Base-by-base conservation (phyloP, 2,888 invertebrate genomes). In the Buathra laborator region DNA sequence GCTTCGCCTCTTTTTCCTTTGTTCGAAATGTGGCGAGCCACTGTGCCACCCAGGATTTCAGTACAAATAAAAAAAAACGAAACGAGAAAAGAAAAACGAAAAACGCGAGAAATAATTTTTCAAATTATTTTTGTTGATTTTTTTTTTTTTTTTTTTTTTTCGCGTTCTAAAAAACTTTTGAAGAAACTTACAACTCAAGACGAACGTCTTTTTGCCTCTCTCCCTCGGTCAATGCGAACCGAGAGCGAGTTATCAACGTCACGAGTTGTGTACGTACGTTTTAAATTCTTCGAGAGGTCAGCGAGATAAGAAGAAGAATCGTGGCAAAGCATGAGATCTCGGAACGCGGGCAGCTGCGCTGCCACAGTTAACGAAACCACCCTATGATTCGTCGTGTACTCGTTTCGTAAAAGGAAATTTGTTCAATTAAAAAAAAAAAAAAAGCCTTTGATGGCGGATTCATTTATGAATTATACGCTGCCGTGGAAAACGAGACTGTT, bases 271-370 rank as follows among this genome's bases (percentile, higher is more conserved):
- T 19, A 62, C 24, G 37, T 29, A 32, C 48, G 48, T 62, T 62
- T 75, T 70, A 66, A 37, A 66, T 66, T 76, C 80, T 66, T 56
- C 62, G 77, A 81, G 77, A 66, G 84, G 84, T 84, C 84, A 84
- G 24, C 9, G 62, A 81, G 84, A 84, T 84, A 84, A 84, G 84
- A 75, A 62, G 19, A 29, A 37, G 19, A n/a, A 66, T 80, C 56
- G 43, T 43, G 70, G 48, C 48, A 48, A 29, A 64, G 48, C 29
- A 48, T 53, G 12, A 37, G 43, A 64, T 64, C 32, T 32, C 16
- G 16, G 29, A 62, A 46, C 16, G 62, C 59, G 29, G 9, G 19
- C 53, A 56, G 53, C n/a, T 16, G 6, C 14, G 51, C 32, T n/a
- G 48, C 56, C 19, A 4, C 24, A 62, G 56, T 19, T 24, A 24